These are phyloP conservation scores for Hiodon tergisus DNA, from an alignment of 2,113 vertebrate genomes.

Conservation along the genomic window DNA sequence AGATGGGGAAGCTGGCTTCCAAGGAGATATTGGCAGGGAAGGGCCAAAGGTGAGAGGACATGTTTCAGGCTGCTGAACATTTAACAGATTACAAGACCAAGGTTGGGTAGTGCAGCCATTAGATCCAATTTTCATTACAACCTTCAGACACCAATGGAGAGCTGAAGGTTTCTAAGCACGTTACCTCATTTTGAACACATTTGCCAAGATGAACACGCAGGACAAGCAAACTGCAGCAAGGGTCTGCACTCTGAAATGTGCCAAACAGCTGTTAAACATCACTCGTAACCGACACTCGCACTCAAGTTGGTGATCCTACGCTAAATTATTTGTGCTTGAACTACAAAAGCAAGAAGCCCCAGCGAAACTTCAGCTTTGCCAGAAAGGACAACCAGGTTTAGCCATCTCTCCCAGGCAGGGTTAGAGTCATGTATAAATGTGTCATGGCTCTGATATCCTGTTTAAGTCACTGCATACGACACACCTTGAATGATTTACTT, in stretches of 20 bases:
- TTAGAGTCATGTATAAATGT: not conserved
- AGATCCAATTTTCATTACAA: not conserved
- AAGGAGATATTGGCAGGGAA: slow-evolving; percentile 58
- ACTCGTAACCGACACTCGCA: too few relatives aligned
- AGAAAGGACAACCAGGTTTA: not conserved
- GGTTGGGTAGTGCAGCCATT: not conserved
- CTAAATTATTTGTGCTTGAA: not conserved
- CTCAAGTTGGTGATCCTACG: too few relatives aligned
- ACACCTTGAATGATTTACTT: too few relatives aligned
- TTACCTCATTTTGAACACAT: not conserved
- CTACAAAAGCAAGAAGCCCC: not conserved
- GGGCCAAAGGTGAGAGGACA: slow-evolving; percentile 65
- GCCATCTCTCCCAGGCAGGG: too few relatives aligned
- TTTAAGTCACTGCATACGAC: too few relatives aligned
- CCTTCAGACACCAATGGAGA: not conserved
- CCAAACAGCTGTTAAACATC: too few relatives aligned
- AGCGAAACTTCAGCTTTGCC: not conserved
- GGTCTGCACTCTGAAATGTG: not conserved
- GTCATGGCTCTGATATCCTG: too few relatives aligned
- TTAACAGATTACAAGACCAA: not conserved
- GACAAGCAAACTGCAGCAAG: too few relatives aligned
- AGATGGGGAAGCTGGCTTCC: slow-evolving; percentile 62
- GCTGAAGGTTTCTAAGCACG: not conserved
- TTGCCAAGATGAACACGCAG: not conserved
- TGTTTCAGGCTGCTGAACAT: slow-evolving; percentile 18